Evolutionary conservation across 2,113 vertebrate genomes (phyloP).

Genomic region (Calyptommatus sinebrachiatus): DNA sequence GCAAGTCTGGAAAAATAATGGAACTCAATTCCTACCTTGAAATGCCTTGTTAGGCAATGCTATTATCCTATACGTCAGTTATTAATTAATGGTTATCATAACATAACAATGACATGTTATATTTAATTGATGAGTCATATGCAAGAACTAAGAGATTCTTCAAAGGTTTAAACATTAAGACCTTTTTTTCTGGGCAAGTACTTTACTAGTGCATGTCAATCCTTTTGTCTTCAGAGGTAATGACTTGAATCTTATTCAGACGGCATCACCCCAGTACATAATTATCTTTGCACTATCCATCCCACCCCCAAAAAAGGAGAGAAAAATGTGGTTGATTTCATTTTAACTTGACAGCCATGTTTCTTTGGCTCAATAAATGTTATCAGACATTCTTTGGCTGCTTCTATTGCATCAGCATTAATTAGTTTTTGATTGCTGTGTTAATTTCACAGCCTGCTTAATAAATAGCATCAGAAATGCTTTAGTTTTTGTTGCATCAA

Average conservation of each 20-base stretch:
- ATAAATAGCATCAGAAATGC: constrained; percentile 75
- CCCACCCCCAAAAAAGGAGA: neutral
- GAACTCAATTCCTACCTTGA: constrained; percentile 28
- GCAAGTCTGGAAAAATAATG: constrained; percentile 32
- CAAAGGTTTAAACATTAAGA: constrained; percentile 52
- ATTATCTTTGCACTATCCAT: constrained; percentile 65
- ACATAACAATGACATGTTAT: constrained; percentile 27
- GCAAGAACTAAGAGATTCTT: constrained; percentile 47
- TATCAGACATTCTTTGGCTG: constrained; percentile 76
- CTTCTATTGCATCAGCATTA: constrained; percentile 75
- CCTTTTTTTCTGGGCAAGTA: constrained; percentile 50
- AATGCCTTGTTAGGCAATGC: constrained; percentile 34
- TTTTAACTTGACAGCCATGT: constrained; percentile 71
- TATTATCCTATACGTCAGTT: constrained; percentile 45
- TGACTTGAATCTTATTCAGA: constrained; percentile 72
- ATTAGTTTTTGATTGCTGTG: constrained; percentile 81
- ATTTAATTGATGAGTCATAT: constrained; percentile 57
- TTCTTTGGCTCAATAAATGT: constrained; percentile 74
- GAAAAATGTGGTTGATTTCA: constrained; percentile 66
- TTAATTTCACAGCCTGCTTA: constrained; percentile 79
- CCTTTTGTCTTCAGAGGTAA: constrained; percentile 67
- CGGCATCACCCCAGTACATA: constrained; percentile 61
- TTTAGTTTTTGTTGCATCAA: constrained; percentile 70
- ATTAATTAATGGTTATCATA: constrained; percentile 40
- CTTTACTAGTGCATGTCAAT: constrained; percentile 58